Conservation (phyloP, 53 echinoderm and acorn worm species). For the Pentamera pediparva region DNA sequence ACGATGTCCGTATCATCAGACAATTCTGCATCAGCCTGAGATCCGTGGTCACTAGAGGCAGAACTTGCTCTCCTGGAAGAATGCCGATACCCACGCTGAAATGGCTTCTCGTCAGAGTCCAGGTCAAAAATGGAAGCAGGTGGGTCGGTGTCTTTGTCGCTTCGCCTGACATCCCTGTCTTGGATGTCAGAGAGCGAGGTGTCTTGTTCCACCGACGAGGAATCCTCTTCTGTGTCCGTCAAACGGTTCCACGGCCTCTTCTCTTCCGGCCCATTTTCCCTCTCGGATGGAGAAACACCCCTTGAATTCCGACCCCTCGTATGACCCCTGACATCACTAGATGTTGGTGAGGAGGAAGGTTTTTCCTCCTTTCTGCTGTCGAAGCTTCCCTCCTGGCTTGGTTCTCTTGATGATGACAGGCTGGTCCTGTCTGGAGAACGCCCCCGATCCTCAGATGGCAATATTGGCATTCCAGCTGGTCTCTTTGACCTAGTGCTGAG, state of each 20-base stretch:
- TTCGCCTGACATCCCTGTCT: slow-evolving; percentile 2
- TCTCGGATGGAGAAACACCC: not conserved
- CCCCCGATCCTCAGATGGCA: no score
- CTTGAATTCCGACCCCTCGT: not conserved
- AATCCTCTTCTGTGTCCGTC: not conserved
- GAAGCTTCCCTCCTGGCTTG: no score
- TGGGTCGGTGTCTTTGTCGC: slow-evolving; percentile 5
- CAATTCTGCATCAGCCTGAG: slow-evolving; percentile 16
- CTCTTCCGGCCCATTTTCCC: not conserved
- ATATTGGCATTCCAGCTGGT: no score
- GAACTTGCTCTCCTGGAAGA: slow-evolving; percentile 4
- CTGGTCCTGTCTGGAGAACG: no score
- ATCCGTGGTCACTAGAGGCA: slow-evolving; percentile 8
- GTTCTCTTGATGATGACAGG: no score
- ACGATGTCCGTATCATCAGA: slow-evolving; percentile 21
- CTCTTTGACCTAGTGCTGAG: no score
- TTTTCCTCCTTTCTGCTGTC: not conserved
- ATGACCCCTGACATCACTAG: no score
- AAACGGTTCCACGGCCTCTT: not conserved
- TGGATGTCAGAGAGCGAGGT: slow-evolving; percentile 18
- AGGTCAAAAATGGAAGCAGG: slow-evolving; percentile 12
- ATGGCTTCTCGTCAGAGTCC: slow-evolving; percentile 13
- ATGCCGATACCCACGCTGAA: not conserved
- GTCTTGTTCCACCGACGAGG: not conserved
- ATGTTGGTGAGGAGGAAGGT: no score